Base-by-base conservation (phyloP, 2,888 invertebrate species). In the Alloscopus bannaensis region DNA sequence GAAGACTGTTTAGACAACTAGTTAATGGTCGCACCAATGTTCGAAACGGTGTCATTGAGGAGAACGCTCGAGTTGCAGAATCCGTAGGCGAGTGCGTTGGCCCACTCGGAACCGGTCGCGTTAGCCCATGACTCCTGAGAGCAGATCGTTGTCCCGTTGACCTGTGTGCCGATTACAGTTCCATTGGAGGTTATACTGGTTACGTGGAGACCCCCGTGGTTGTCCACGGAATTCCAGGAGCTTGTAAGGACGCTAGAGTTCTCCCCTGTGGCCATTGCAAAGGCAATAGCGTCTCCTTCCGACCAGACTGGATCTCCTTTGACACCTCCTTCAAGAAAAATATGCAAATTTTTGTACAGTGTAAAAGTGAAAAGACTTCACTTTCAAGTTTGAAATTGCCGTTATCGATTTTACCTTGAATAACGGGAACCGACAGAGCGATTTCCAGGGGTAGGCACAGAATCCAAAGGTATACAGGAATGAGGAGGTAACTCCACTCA, bases 181-280 rank as follows among this genome's bases (percentile, higher is more conserved):
- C 78, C 78, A 24, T 79, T 55, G 1, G 66, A 65, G 0, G 71
- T 65, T 8, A 79, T 45, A 13, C 24, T 59, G 20, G 45, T 47
- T 1, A 79, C 78, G 16, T 79, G 71, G 3, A 72, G 59, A 0
- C 78, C 78, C 22, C 78, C 78, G 24, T 79, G 59, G 42, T 79
- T 79, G 42, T 79, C 59, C 1, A 79, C 59, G 11, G 59, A 22
- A 2, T 59, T 52, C 78, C 78, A 78, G 1, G 78, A 70, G 26
- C 71, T 64, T 36, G 36, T 36, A 36, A 8, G 6, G 11, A 78
- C 62, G 16, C 55, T 28, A 1, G 65, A 1, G 3, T 62, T 65
- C 0, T 24, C 47, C 0, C 78, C 78, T n/a, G 36, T 28, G 0
- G 78, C 78, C 26, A 8, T 47, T 13, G 71, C 78, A 24, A n/a